Conservation (phyloP, 2,888 invertebrate genomes). For the Macaria liturata region DNA sequence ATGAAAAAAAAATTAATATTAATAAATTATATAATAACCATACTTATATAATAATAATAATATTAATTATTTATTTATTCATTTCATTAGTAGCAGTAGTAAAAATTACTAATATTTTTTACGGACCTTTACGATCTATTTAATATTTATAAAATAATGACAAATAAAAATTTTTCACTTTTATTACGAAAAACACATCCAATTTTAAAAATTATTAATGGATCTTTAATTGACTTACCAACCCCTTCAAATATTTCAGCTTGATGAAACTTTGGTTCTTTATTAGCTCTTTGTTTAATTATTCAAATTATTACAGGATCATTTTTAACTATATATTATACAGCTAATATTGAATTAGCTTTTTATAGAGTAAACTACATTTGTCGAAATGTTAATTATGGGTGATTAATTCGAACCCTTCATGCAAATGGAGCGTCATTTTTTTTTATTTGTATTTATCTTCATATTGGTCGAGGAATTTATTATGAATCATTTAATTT, state of each 20-base stretch:
- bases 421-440: constrained; percentile 89
- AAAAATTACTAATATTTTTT: constrained; percentile 83
- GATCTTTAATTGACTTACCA: constrained; percentile 83
- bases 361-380: constrained; percentile 87
- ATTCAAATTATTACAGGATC: constrained; percentile 87
- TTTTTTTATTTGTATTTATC: constrained; percentile 88
- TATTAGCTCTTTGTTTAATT: constrained; percentile 85
- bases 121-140: constrained; percentile 76
- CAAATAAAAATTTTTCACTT: constrained; percentile 46
- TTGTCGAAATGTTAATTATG: constrained; percentile 87
- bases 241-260: constrained; percentile 84
- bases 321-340: constrained; percentile 88
- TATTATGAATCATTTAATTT: constrained; percentile 77
- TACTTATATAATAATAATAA: constrained; percentile 74
- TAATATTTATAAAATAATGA: constrained; percentile 60
- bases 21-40: constrained; percentile 81
- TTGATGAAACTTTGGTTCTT: constrained; percentile 88
- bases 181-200: constrained; percentile 73
- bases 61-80: constrained; percentile 84
- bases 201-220: constrained; percentile 83
- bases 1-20: constrained; percentile 72
- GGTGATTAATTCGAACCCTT: constrained; percentile 85
- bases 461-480: constrained; percentile 87
- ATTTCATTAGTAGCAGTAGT: constrained; percentile 82
- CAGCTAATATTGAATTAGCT: constrained; percentile 84